Base-by-base conservation (phyloP, 2,888 invertebrate genomes). In the Eueremaeus valkanovi region DNA sequence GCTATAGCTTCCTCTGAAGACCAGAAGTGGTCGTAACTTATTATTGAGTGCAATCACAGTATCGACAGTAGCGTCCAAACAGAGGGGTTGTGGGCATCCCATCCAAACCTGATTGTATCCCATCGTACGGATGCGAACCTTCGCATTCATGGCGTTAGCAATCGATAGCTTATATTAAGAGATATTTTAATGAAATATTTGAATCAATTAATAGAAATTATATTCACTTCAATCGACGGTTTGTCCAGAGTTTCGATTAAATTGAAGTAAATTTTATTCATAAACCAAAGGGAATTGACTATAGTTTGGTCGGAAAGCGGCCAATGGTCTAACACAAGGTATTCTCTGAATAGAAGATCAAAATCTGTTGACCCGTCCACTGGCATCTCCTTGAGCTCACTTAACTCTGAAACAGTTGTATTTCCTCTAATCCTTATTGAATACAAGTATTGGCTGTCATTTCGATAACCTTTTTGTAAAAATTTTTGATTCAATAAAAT, bases 41-140 rank as follows among this genome's bases (percentile, higher is more conserved):
- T 51, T 51, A 51, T 42, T 42, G 11, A 42, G 16, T 16, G 16
- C 16, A 42, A 42, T 16, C 5, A 51, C 16, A 5, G 51, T 51
- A 16, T 51, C 51, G 16, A 51, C 21, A 51, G 51, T 51, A 16
- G 9, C 18, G 51, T 51, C 51, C 3, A 51, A 21, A 51, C 51
- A 51, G n/a, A 51, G 18, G n/a, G 51, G 51, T 51, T 51, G 51
- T 51, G 51, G 51, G 16, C 51, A 51, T 51, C 51, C 51, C 51
- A 51, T 9, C 51, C 51, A 51, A 51, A 51, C 51, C 51, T 51
- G 51, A 51, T 51, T 51, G 6, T 9, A 51, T 6, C 51, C 51
- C 5, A 51, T 18, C 51, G 51, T 51, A 9, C 18, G 6, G 21
- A 51, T 5, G 8, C 51, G 5, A 6, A 51, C 51, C 6, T 21